Base-by-base conservation (phyloP, 2,888 invertebrate genomes). In the Eueremaeus valkanovi region DNA sequence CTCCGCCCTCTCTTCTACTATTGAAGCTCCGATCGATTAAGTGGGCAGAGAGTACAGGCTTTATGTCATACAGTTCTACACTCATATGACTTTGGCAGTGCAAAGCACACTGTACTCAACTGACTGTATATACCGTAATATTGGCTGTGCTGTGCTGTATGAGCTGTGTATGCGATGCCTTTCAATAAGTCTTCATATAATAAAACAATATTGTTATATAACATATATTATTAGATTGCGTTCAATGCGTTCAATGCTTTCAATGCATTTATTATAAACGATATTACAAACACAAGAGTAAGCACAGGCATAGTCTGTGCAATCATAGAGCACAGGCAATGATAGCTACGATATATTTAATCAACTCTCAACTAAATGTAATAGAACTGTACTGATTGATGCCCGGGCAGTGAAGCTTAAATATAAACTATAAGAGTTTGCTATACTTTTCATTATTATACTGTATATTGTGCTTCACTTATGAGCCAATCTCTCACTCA, bases 181-280 rank as follows among this genome's bases (percentile, higher is more conserved):
- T 55, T 55, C 55, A 55, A 55, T 55, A 55, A 55, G 55, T 55
- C 27, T 55, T 55, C 27, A 55, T 55, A 55, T 55, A 55, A 55
- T 27, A 55, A 24, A 55, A 55, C 45, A 45, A 45, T 55, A 55
- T 55, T 55, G 55, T 55, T 55, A 55, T 55, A 55, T 55, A 55
- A 55, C 51, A 21, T 51, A 13, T 45, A 51, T 51, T 51, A 51
- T n/a, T 51, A 18, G 42, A 45, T 45, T 18, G n/a, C 42, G 42
- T 45, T 45, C 21, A 51, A 51, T 51, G 51, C 51, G 5, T 36
- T 36, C 36, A 8, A 36, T 36, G 36, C 45, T 13, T 55, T 55
- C 55, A 55, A 55, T 55, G 55, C 55, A 27, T 55, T 55, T 55
- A 55, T 55, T 9, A 9, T 55, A 6, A 27, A 9, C 3, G 6